Evolutionary conservation across 2,888 invertebrate species (phyloP), one percentile per base, ranked within the genome.

Genomic region (Tipula confusa): DNA sequence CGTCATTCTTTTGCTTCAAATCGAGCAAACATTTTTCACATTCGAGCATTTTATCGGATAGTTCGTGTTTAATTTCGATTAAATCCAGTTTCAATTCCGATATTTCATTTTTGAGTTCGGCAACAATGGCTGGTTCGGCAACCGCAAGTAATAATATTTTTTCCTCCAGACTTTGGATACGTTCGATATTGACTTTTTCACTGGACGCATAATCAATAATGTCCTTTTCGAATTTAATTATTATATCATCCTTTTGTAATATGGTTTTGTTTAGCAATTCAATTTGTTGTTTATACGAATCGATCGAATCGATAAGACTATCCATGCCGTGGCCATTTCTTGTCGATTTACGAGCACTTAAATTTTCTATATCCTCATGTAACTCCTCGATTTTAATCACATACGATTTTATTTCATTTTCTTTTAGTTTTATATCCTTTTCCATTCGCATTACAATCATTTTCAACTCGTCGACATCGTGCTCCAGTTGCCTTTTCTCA

Each of bases 41-140:
- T 6, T 87, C 87, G 7, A 90, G 86, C 29, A 90, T 89, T 18
- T 89, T 89, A 64, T 89, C 88, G 28, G 88, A 88, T 0, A 90
- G 86, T 84, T 91, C 92, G 0, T 90, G 91, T 86, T 91, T 92
- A 84, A 90, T 91, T 85, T 92, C 91, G 85, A 90, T 90, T 0
- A 91, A 85, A 85, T 91, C 88, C 1, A 90, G 89, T 4, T 90
- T 91, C 18, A 91, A 85, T 6, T 88, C 85, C 85, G 90, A 90
- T 0, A 91, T 84, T 84, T 91, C 90, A 3, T 83, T 79, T 31
- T 43, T 82, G 79, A 15, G 6, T 29, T 80, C n/a, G 29, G 4
- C 29, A 15, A 82, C 38, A 1, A 84, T 64, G 7, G 38, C 33
- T 85, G 84, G 6, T 86, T 84, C 11, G 13, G n/a, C 31, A 15